Percentiles rank a stretch among this genome's conserved stretches.
Evolutionary conservation across 2,888 invertebrate genomes (phyloP).

Genomic region (Euproctis similis): DNA sequence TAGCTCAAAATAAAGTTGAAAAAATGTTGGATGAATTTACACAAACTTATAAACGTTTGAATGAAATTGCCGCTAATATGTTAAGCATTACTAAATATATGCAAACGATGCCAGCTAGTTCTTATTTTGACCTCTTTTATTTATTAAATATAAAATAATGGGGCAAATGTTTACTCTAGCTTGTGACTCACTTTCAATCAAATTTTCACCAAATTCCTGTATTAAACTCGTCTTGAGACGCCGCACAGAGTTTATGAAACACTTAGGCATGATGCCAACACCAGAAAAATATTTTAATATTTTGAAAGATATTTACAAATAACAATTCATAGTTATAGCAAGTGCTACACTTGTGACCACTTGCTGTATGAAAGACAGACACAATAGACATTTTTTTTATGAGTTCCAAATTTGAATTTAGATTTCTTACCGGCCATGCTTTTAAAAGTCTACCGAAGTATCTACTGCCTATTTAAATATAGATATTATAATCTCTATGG

Average conservation of each 20-base stretch:
- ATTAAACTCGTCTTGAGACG: constrained; percentile 41
- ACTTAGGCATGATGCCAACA: constrained; percentile 52
- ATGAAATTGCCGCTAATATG: neutral
- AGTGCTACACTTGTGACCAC: constrained; percentile 54
- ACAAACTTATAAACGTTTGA: constrained; percentile 2
- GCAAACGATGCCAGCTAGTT: neutral
- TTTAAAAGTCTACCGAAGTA: no score
- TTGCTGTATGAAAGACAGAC: constrained; percentile 58
- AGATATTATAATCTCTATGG: constrained; percentile 7
- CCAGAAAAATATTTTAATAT: constrained; percentile 13
- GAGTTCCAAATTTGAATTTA: constrained; percentile 49
- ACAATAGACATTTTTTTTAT: constrained; percentile 54
- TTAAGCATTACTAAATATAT: neutral
- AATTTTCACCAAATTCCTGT: constrained; percentile 44
- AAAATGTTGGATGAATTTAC: constrained; percentile 8
- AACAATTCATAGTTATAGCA: constrained; percentile 25
- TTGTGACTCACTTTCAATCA: constrained; percentile 46
- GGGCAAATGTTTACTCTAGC: constrained; percentile 13
- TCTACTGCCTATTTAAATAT: constrained; percentile 2
- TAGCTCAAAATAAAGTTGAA: constrained; percentile 12
- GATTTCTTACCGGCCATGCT: constrained; percentile 40
- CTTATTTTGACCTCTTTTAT: neutral
- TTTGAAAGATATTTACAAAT: constrained; percentile 16
- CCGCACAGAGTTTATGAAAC: constrained; percentile 55
- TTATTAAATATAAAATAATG: constrained; percentile 8